Base-by-base conservation (phyloP, 2,113 vertebrate genomes). In the Gasterosteus nipponicus region DNA sequence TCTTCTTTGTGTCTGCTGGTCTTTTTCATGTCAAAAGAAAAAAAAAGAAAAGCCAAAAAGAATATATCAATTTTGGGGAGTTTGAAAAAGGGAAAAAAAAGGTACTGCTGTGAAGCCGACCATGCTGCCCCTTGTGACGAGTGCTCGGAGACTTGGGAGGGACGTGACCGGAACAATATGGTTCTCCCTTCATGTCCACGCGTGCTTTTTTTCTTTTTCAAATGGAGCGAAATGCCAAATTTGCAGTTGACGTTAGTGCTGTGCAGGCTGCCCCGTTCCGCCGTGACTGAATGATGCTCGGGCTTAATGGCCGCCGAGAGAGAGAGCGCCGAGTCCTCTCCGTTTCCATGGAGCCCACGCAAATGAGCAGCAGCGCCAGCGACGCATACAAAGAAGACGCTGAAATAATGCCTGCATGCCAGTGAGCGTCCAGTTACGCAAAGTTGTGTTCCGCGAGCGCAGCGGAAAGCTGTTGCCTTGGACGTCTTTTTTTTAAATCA, bases 221-320 rank as follows among this genome's bases (percentile, higher is more conserved):
- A 44, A 44, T 31, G 19, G 57, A 83, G 56, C 26, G 38, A 54
- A 76, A 77, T 68, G 56, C 33, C 38, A 46, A 38, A 58, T 53
- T 56, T 71, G 5, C 61, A 57, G 60, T 83, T 58, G 3, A 16
- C 54, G 0, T 33, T 56, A 39, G 60, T 73, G 51, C 60, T 70
- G 67, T 46, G 68, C 67, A 83, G 69, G 78, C 66, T 77, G 75
- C 29, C 61, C 65, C 56, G 72, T 63, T 88, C 78, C 77, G 74
- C 73, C 57, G 81, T 77, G 86, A 87, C 79, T 84, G 84, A 83
- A 57, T 67, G 81, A 83, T 77, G 67, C 69, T 71, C 33, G 0
- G 46, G 47, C 71, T 75, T 85, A 84, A 89, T 77, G 75, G 87
- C 83, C 71, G 85, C 71, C 63, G 87, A 69, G 82, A 77, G 61